phyloP scores from a whole-genome alignment of 2,113 vertebrate genomes.

The Salvelinus sp. region DNA sequence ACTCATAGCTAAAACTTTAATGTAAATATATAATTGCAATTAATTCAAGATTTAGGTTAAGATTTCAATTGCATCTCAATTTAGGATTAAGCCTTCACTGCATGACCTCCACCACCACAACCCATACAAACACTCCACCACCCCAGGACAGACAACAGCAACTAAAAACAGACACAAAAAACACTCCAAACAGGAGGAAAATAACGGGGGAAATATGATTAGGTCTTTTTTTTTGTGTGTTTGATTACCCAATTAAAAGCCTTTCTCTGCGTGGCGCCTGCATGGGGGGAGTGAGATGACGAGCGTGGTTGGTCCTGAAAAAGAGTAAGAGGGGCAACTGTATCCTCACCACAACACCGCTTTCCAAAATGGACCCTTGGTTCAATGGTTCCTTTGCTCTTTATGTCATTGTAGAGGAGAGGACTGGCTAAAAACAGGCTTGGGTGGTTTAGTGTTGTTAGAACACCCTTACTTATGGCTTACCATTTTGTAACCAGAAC shows the following conservation, averaged over 20 bases:
- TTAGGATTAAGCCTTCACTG: background rate
- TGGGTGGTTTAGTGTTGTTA: conserved; percentile 29
- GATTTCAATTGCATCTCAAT: too few species aligned
- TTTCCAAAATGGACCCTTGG: conserved; percentile 59
- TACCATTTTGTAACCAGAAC: conserved; percentile 35
- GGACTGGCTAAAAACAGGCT: background rate
- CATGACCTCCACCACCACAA: conserved; percentile 23
- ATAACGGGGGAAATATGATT: conserved; percentile 61
- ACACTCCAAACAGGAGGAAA: conserved; percentile 55
- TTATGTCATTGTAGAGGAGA: background rate
- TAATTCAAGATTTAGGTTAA: too few species aligned
- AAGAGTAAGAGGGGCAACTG: conserved; percentile 72
- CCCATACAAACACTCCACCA: conserved; percentile 46
- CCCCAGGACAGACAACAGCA: conserved; percentile 10
- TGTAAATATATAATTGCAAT: background rate
- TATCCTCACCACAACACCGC: conserved; percentile 55
- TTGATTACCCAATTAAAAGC: conserved; percentile 79
- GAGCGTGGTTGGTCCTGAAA: conserved; percentile 76
- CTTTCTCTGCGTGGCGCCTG: conserved; percentile 76
- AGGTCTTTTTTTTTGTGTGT: conserved; percentile 68
- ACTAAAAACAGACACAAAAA: conserved; percentile 30
- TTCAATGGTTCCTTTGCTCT: conserved; percentile 34
- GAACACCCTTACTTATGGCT: conserved; percentile 53
- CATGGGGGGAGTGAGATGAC: conserved; percentile 74
- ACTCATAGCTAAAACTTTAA: background rate